Conservation (phyloP, 1,140 invertebrate species). For the Drosophila sechellia region DNA sequence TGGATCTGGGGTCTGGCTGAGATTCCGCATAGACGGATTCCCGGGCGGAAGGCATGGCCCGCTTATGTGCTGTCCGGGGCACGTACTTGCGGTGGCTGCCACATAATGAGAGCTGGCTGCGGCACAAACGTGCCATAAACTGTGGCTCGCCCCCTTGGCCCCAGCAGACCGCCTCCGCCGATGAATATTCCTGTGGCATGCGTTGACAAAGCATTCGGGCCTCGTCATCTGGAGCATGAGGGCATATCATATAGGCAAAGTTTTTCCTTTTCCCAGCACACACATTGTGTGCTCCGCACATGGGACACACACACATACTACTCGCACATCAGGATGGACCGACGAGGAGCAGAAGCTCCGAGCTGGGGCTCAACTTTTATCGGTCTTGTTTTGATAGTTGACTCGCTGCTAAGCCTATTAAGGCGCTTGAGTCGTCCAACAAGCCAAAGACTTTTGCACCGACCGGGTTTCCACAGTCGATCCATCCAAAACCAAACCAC, state of each 20-base stretch:
- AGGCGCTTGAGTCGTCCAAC: slow-evolving; percentile 69
- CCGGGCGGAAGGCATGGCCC: slow-evolving; percentile 19
- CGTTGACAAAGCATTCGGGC: slow-evolving; percentile 69
- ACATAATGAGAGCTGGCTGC: slow-evolving; percentile 42
- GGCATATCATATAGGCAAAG: slow-evolving; percentile 64
- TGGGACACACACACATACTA: not conserved
- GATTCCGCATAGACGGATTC: slow-evolving; percentile 24
- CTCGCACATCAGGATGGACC: slow-evolving; percentile 22
- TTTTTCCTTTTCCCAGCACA: slow-evolving; percentile 14
- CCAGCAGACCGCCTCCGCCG: not conserved
- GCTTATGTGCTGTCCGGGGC: slow-evolving; percentile 36
- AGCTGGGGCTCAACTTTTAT: slow-evolving; percentile 60
- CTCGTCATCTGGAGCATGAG: slow-evolving; percentile 66
- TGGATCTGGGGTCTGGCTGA: slow-evolving; percentile 6
- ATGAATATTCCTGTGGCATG: slow-evolving; percentile 54
- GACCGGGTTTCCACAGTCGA: slow-evolving; percentile 56
- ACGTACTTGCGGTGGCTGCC: slow-evolving; percentile 40
- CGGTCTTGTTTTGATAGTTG: slow-evolving; percentile 79
- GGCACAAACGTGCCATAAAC: slow-evolving; percentile 62
- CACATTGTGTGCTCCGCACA: slow-evolving; percentile 9
- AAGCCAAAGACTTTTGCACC: slow-evolving; percentile 73
- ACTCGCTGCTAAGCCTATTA: slow-evolving; percentile 77
- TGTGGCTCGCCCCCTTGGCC: slow-evolving; percentile 24
- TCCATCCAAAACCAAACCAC: not conserved
- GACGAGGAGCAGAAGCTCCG: slow-evolving; percentile 7